Conservation (phyloP, 2,888 invertebrate species). For the Aphodius granarius region DNA sequence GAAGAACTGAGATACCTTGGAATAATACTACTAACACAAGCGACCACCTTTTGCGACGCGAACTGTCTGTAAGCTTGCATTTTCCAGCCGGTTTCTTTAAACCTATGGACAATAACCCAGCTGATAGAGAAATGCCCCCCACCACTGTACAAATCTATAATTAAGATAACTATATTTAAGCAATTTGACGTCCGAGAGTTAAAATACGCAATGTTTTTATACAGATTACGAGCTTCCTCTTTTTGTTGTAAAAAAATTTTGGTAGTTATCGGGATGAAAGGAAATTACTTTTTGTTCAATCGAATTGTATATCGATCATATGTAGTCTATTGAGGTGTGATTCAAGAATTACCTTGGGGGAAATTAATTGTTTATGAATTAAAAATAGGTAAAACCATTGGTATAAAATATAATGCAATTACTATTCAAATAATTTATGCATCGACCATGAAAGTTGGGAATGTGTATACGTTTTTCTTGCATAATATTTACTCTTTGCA, state of each 20-base stretch:
- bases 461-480: neutral
- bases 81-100: slow-evolving; percentile 13
- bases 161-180: neutral
- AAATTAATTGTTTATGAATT: neutral
- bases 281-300: neutral
- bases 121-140: neutral
- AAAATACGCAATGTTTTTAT: neutral
- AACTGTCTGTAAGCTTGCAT: slow-evolving; percentile 27
- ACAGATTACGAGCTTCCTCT: neutral
- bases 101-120: neutral
- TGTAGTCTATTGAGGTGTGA: neutral
- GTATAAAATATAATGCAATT: neutral
- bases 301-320: neutral
- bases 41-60: slow-evolving; percentile 1
- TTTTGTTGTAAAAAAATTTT: neutral
- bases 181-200: neutral
- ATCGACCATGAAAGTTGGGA: neutral
- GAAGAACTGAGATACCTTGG: slow-evolving; percentile 32
- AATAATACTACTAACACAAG: slow-evolving; percentile 18
- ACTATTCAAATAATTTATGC: neutral
- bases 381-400: neutral
- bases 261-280: neutral
- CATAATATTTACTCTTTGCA: neutral
- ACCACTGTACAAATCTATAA: neutral
- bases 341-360: neutral